Evolutionary conservation across 2,113 vertebrate genomes (phyloP).

Genomic region (Myotis davidii): DNA sequence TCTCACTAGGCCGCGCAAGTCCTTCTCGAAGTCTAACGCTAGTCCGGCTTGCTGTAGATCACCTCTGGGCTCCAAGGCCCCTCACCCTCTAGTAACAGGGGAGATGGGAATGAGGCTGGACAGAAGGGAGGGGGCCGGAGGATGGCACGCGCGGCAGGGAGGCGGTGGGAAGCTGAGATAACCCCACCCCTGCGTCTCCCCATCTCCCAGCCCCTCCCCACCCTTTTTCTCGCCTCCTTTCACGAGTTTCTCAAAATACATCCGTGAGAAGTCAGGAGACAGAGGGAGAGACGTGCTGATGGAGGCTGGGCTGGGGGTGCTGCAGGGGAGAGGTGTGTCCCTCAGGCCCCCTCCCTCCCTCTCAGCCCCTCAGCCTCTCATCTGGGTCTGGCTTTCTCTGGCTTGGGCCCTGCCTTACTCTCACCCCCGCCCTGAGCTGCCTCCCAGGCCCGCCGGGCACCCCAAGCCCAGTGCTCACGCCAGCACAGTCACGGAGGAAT

Average conservation of each 20-base stretch:
- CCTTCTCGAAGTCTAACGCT: background rate
- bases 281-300: constrained; percentile 46
- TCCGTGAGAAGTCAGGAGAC: constrained; percentile 75
- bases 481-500: background rate
- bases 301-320: constrained; percentile 22
- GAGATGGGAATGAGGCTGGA: background rate
- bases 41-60: background rate
- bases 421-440: background rate
- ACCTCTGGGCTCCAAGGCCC: background rate
- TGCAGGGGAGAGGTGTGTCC: background rate
- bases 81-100: constrained; percentile 32
- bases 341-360: background rate
- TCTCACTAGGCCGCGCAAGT: background rate
- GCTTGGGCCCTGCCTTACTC: background rate
- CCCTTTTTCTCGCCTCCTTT: constrained; percentile 77
- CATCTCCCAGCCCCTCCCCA: constrained; percentile 54
- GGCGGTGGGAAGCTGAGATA: constrained; percentile 40
- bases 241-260: constrained; percentile 81
- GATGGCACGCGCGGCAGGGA: background rate
- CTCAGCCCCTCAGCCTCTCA: background rate
- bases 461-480: background rate
- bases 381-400: background rate
- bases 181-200: constrained; percentile 59
- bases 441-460: background rate
- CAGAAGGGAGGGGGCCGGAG: constrained; percentile 1